Evolutionary conservation across 2,888 invertebrate genomes (phyloP).

Genomic region (Phragmatobia fuliginosa): DNA sequence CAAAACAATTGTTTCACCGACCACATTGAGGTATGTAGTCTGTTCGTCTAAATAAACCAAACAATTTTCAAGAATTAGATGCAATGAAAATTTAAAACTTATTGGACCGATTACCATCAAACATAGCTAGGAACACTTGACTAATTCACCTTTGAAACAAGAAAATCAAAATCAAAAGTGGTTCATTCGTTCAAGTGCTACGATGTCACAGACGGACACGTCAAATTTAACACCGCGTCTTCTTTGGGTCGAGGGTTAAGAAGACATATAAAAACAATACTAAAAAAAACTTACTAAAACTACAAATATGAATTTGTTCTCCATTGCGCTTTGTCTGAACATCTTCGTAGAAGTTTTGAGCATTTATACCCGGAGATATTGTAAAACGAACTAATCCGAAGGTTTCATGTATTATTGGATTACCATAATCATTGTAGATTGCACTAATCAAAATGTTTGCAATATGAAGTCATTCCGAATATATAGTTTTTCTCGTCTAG

Average conservation of each 20-base stretch:
- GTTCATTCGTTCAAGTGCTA: too few relatives aligned
- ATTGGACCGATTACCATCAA: too few relatives aligned
- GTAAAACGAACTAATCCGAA: constrained; percentile 33
- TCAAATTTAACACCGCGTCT: too few relatives aligned
- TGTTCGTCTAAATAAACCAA: neutral
- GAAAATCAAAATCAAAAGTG: too few relatives aligned
- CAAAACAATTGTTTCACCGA: neutral
- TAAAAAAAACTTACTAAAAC: constrained; percentile 31
- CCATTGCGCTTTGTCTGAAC: constrained; percentile 29
- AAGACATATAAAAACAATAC: neutral
- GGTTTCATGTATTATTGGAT: constrained; percentile 12
- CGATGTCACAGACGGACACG: too few relatives aligned
- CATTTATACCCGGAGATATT: constrained; percentile 40
- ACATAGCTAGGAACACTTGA: too few relatives aligned
- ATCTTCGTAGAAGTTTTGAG: constrained; percentile 9
- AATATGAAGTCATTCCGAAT: neutral
- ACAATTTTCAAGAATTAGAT: neutral
- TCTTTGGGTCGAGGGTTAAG: too few relatives aligned
- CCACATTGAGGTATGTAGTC: neutral
- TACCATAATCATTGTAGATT: constrained; percentile 17
- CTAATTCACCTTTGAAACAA: too few relatives aligned
- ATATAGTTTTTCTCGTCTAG: neutral
- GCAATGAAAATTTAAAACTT: too few relatives aligned
- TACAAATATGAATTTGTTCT: constrained; percentile 32
- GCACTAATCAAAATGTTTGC: constrained; percentile 12